These are phyloP conservation scores for Cranoglanis bouderius DNA, from an alignment of 2,113 vertebrate genomes.

Conservation along the genomic window DNA sequence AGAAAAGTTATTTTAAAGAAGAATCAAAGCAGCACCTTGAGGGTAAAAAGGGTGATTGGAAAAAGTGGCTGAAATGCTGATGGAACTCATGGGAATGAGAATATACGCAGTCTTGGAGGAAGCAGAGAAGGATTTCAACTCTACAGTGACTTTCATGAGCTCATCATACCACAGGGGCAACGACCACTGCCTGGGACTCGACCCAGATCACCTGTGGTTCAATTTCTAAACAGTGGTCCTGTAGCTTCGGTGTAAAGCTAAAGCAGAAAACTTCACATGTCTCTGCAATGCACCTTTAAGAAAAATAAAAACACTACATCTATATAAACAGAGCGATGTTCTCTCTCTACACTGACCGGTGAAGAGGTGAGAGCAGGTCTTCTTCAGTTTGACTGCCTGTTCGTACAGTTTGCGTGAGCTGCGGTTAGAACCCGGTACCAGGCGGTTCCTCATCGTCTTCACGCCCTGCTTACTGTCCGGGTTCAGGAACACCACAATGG, in stretches of 20 bases:
- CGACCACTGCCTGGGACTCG: background rate
- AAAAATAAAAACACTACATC: background rate
- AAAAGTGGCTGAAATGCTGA: too few species aligned
- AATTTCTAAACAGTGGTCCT: background rate
- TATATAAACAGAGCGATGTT: background rate
- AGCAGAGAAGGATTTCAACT: background rate
- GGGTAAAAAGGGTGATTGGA: too few species aligned
- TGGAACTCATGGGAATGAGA: background rate
- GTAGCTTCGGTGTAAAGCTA: background rate
- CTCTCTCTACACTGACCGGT: conserved; percentile 74
- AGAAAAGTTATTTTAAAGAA: too few species aligned
- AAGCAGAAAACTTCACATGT: background rate
- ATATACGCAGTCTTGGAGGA: background rate
- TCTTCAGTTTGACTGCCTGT: conserved; percentile 90
- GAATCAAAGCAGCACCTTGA: too few species aligned
- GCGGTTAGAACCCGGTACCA: conserved; percentile 87
- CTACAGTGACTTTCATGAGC: too few species aligned
- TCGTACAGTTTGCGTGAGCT: conserved; percentile 92
- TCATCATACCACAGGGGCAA: background rate
- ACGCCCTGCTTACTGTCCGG: conserved; percentile 92
- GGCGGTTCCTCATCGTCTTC: conserved; percentile 90
- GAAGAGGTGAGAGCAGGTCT: conserved; percentile 89
- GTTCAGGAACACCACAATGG: conserved; percentile 94
- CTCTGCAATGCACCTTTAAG: background rate
- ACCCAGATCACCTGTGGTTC: background rate